These are phyloP conservation scores for Rhagoletis zephyria DNA, from an alignment of 1,140 invertebrate species.

Conservation along the genomic window DNA sequence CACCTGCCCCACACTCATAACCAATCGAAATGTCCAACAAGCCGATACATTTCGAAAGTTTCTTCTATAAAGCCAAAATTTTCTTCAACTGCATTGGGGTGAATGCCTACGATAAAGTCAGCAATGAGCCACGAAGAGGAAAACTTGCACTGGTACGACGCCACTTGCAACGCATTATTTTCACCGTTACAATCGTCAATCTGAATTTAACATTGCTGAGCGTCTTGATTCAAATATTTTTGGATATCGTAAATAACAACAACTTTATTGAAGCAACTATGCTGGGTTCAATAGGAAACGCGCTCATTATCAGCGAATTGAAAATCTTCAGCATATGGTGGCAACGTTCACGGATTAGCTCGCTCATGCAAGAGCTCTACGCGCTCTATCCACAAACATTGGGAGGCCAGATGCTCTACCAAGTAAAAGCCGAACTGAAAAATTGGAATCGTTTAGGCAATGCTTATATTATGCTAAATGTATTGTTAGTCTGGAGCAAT, in stretches of 20 bases:
- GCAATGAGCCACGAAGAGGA: not conserved
- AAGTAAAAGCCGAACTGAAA: constrained; percentile 49
- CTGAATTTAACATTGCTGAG: constrained; percentile 61
- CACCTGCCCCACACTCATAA: not conserved
- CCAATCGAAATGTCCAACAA: not conserved
- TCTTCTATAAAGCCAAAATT: constrained; percentile 56
- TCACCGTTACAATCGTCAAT: constrained; percentile 61
- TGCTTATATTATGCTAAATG: constrained; percentile 62
- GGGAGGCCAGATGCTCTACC: constrained; percentile 51
- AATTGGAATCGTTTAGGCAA: constrained; percentile 59
- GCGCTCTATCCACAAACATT: constrained; percentile 62
- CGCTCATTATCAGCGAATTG: constrained; percentile 63
- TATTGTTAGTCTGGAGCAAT: constrained; percentile 67
- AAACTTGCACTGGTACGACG: not conserved
- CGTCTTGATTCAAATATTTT: constrained; percentile 64
- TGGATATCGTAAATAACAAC: constrained; percentile 61
- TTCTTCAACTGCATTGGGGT: constrained; percentile 66
- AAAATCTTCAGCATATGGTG: constrained; percentile 65
- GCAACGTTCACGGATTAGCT: constrained; percentile 56
- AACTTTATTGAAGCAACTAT: constrained; percentile 68
- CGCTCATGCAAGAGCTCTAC: constrained; percentile 59
- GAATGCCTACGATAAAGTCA: constrained; percentile 61
- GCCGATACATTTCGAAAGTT: not conserved
- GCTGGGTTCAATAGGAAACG: constrained; percentile 66
- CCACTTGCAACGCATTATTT: constrained; percentile 57